Evolutionary conservation across 2,888 invertebrate genomes (phyloP).

Genomic region (Empis livida): DNA sequence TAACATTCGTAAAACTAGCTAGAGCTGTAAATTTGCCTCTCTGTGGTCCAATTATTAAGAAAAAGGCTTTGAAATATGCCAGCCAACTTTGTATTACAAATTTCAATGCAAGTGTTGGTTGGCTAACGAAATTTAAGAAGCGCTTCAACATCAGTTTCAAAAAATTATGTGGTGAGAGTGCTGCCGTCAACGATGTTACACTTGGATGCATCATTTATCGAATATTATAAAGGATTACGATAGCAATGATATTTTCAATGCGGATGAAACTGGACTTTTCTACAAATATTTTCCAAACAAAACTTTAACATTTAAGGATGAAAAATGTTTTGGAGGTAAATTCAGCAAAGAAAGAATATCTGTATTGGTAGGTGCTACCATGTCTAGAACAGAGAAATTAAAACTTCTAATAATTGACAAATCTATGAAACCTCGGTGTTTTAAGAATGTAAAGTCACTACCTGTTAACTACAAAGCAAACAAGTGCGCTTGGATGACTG

Average conservation of each 20-base stretch:
- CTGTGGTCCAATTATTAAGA: too few species aligned
- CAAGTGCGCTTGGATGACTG: conserved; percentile 20
- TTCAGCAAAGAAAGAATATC: conserved; percentile 21
- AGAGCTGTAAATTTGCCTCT: too few species aligned
- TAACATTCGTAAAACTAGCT: too few species aligned
- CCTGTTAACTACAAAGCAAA: conserved; percentile 18
- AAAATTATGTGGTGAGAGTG: neutral
- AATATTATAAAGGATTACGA: neutral
- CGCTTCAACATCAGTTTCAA: neutral
- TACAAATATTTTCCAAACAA: conserved; percentile 19
- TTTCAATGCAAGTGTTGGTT: conserved; percentile 8
- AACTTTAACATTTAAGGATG: conserved; percentile 20
- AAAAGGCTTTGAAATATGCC: too few species aligned
- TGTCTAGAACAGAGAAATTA: conserved; percentile 21
- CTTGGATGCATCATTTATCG: neutral
- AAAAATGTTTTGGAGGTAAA: conserved; percentile 21
- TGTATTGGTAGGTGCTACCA: conserved; percentile 22
- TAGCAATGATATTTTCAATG: neutral
- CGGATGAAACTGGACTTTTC: conserved; percentile 20
- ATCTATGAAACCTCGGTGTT: conserved; percentile 22
- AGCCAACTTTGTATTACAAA: too few species aligned
- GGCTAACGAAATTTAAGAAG: conserved; percentile 14
- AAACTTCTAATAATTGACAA: conserved; percentile 23
- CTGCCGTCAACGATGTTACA: neutral
- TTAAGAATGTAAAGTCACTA: conserved; percentile 19